These are phyloP conservation scores for Acheta domesticus DNA, from an alignment of 2,888 invertebrate genomes.

Conservation along the genomic window DNA sequence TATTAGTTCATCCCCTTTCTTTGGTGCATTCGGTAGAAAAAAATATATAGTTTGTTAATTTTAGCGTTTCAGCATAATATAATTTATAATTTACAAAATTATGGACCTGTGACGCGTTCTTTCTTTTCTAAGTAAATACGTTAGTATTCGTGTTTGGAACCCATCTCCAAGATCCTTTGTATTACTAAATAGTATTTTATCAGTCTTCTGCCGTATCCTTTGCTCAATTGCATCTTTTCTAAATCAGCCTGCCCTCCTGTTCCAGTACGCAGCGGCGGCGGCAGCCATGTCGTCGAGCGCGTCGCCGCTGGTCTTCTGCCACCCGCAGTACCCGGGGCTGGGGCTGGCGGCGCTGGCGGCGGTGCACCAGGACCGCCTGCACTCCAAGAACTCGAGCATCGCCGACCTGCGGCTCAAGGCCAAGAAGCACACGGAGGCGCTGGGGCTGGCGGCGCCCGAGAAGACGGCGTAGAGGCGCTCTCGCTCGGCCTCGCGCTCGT, in stretches of 20 bases:
- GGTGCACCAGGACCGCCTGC: conserved; percentile 55
- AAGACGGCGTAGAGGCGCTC: conserved; percentile 34
- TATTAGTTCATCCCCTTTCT: too few species aligned
- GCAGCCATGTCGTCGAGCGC: conserved; percentile 52
- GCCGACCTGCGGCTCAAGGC: conserved; percentile 92
- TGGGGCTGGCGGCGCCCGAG: conserved; percentile 51
- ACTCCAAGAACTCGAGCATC: conserved; percentile 84
- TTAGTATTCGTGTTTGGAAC: too few species aligned
- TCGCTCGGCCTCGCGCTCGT: too few species aligned
- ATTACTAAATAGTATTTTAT: too few species aligned
- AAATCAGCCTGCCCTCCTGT: neutral
- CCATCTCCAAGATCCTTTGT: too few species aligned
- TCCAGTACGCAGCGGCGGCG: conserved; percentile 63
- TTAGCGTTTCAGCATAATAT: too few species aligned
- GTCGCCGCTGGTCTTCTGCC: conserved; percentile 55
- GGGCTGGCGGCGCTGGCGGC: conserved; percentile 77
- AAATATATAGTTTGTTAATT: too few species aligned
- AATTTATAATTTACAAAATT: too few species aligned
- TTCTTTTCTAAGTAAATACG: too few species aligned
- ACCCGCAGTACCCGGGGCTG: conserved; percentile 65
- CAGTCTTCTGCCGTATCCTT: too few species aligned
- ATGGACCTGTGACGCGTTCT: too few species aligned
- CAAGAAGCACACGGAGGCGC: conserved; percentile 85
- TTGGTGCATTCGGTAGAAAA: too few species aligned
- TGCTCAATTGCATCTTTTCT: neutral